These are phyloP conservation scores for Andrena cerasifolii DNA, from an alignment of 1,140 invertebrate genomes.

Conservation along the genomic window DNA sequence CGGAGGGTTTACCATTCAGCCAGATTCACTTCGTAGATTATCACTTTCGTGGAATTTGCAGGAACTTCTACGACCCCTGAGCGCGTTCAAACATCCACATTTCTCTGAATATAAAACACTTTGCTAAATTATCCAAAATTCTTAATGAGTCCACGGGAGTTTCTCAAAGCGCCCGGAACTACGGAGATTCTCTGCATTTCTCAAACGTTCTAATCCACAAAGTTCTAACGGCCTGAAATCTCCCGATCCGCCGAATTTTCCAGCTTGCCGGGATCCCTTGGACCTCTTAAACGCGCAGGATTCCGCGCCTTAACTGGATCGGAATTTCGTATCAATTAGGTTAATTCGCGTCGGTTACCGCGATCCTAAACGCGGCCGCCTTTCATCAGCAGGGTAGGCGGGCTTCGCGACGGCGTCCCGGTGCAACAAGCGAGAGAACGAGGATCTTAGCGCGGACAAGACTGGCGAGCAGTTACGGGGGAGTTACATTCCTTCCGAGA, in stretches of 20 bases:
- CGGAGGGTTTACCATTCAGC: neutral
- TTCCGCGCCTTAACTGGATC: neutral
- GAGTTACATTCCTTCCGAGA: constrained; percentile 69
- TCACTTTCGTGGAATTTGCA: too few relatives aligned
- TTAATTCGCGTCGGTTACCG: neutral
- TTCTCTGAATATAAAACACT: too few relatives aligned
- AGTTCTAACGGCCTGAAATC: neutral
- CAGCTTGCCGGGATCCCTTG: too few relatives aligned
- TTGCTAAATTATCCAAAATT: too few relatives aligned
- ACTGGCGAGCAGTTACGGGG: constrained; percentile 20
- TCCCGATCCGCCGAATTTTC: neutral
- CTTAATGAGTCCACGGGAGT: too few relatives aligned
- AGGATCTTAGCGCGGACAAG: constrained; percentile 40
- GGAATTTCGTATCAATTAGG: constrained; percentile 6
- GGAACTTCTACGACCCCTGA: too few relatives aligned
- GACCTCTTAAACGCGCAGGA: neutral
- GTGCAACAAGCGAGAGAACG: constrained; percentile 33
- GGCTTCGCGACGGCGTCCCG: neutral
- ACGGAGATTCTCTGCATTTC: neutral
- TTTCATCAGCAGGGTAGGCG: neutral
- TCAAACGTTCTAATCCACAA: too few relatives aligned
- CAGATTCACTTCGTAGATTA: too few relatives aligned
- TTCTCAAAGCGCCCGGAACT: neutral
- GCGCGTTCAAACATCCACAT: too few relatives aligned
- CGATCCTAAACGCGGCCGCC: neutral